Percentiles rank a stretch among this genome's conserved stretches.
Evolutionary conservation across 2,113 vertebrate species (phyloP).

Genomic region (Leptobrachium leishanense): DNA sequence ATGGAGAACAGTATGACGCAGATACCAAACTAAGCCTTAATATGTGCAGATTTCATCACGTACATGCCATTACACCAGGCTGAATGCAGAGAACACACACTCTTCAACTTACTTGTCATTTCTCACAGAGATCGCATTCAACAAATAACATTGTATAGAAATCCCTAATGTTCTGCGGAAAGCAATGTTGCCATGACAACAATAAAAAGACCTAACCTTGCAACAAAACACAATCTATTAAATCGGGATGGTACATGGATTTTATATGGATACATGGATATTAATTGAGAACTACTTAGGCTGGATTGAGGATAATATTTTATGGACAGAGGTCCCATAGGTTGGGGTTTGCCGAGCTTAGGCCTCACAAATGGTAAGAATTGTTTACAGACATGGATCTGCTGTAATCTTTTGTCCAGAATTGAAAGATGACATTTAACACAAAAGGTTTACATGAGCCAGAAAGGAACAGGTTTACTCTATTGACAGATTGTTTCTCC

Average conservation of each 20-base stretch:
- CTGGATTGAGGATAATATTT: too few species aligned
- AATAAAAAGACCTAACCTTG: conserved; percentile 51
- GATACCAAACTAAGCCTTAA: too few species aligned
- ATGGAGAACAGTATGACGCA: background rate
- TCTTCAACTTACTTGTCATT: background rate
- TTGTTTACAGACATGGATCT: too few species aligned
- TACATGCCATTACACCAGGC: background rate
- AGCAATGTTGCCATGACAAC: conserved; percentile 55
- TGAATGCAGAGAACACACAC: background rate
- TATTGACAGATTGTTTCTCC: too few species aligned
- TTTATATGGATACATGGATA: background rate
- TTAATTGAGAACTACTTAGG: too few species aligned
- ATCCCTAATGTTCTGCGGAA: conserved; percentile 49
- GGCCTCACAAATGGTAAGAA: too few species aligned
- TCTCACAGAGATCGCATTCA: background rate
- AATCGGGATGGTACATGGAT: background rate
- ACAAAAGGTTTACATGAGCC: too few species aligned
- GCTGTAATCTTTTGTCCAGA: too few species aligned
- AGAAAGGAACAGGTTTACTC: too few species aligned
- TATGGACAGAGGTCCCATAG: too few species aligned
- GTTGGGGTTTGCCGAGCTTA: too few species aligned
- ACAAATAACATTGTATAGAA: background rate
- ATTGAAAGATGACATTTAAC: too few species aligned
- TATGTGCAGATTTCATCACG: background rate
- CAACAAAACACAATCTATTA: conserved; percentile 4